Conservation (phyloP, 2,113 vertebrate species). For the Heliornis fulica region DNA sequence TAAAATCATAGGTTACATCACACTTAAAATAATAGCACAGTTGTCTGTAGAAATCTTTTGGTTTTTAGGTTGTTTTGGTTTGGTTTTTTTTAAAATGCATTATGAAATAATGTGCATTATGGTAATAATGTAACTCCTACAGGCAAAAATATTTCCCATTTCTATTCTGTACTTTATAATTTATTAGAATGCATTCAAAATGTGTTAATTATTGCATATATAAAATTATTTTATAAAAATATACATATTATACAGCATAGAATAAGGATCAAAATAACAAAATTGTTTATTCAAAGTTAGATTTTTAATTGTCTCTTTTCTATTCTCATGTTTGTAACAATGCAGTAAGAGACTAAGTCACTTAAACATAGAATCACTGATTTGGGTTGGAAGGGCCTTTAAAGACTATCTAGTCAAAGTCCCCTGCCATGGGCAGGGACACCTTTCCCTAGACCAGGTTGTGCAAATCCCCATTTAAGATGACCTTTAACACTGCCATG, state of each 20-base stretch:
- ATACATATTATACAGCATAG: not conserved
- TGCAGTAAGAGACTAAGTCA: not conserved
- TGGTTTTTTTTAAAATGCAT: not conserved
- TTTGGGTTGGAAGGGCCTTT: not conserved
- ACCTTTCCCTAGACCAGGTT: not conserved
- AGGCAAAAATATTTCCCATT: not conserved
- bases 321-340: not conserved
- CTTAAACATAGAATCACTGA: too few relatives aligned
- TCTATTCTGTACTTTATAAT: not conserved
- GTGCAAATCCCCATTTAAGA: accelerated
- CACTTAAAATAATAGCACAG: not conserved
- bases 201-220: not conserved
- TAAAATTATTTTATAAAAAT: not conserved
- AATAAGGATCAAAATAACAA: not conserved
- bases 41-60: not conserved
- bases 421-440: not conserved
- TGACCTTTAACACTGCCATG: not conserved
- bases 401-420: not conserved
- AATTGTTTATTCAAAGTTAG: not conserved
- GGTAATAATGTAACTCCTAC: not conserved
- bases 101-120: not conserved
- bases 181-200: not conserved
- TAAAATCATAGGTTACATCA: not conserved
- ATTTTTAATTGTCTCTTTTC: not conserved
- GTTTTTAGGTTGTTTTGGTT: not conserved